Conservation (phyloP, 64 coral and sea anemone genomes). For the Montipora cactus region DNA sequence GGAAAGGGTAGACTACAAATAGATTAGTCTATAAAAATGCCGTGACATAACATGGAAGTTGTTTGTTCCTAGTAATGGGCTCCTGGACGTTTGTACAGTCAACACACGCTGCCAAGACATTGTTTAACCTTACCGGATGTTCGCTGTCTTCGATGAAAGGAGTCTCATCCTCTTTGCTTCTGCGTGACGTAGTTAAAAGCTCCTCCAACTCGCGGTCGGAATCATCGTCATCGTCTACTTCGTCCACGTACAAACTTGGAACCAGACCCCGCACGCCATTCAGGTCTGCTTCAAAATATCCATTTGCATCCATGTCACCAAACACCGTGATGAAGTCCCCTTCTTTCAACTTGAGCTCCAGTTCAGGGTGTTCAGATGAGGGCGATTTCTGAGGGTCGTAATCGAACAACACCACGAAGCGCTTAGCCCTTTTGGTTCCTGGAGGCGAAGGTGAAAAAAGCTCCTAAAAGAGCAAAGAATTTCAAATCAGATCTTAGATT, state of each 20-base stretch:
- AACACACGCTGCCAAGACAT: neutral
- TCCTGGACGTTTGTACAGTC: no score
- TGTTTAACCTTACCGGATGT: slow-evolving; percentile 7
- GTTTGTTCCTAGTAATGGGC: no score
- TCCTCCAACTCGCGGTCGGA: slow-evolving; percentile 48
- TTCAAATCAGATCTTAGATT: neutral
- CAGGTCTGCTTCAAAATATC: slow-evolving; percentile 85
- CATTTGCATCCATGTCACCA: slow-evolving; percentile 91
- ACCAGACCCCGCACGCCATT: slow-evolving; percentile 88
- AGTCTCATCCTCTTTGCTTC: slow-evolving; percentile 20
- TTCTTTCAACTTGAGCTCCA: slow-evolving; percentile 81
- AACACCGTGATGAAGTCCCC: slow-evolving; percentile 77
- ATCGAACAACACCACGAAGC: slow-evolving; percentile 86
- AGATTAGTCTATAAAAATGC: no score
- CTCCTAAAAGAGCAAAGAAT: neutral
- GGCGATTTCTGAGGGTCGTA: slow-evolving; percentile 86
- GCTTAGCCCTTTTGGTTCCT: slow-evolving; percentile 48
- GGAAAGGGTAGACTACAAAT: no score
- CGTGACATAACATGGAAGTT: no score
- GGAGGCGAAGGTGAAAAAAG: slow-evolving; percentile 18
- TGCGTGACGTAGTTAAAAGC: slow-evolving; percentile 6
- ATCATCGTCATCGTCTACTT: slow-evolving; percentile 63
- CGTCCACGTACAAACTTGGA: slow-evolving; percentile 88
- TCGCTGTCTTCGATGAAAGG: slow-evolving; percentile 32
- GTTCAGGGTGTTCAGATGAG: slow-evolving; percentile 76